phyloP scores from a whole-genome alignment of 2,888 invertebrate species.

The Meganola albula region DNA sequence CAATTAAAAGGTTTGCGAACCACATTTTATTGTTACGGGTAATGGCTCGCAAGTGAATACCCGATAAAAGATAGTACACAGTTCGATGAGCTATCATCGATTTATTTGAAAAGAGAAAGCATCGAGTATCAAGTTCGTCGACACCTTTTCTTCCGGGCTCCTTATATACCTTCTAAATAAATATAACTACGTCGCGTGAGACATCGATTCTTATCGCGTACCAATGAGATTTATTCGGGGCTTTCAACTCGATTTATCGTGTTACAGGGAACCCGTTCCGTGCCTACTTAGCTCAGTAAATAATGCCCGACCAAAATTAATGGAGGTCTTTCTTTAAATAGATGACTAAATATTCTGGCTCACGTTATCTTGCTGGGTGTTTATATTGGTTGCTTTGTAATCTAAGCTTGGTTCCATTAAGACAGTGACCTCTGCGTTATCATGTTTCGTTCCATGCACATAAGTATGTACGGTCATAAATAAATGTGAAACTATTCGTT shows the following conservation, averaged over 20 bases:
- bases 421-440: slow-evolving; percentile 36
- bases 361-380: slow-evolving; percentile 65
- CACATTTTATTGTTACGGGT: too few relatives aligned
- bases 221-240: slow-evolving; percentile 67
- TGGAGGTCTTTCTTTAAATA: slow-evolving; percentile 73
- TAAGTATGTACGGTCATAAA: too few relatives aligned
- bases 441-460: slow-evolving; percentile 15
- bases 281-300: slow-evolving; percentile 73
- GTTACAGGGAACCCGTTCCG: slow-evolving; percentile 70
- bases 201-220: slow-evolving; percentile 75
- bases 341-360: slow-evolving; percentile 70
- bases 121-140: slow-evolving; percentile 45
- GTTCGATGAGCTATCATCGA: too few relatives aligned
- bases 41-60: too few relatives aligned
- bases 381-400: slow-evolving; percentile 63
- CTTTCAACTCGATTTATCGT: slow-evolving; percentile 69
- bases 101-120: slow-evolving; percentile 46
- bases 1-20: too few relatives aligned
- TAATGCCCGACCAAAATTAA: slow-evolving; percentile 70
- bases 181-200: slow-evolving; percentile 72
- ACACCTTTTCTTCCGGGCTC: slow-evolving; percentile 59
- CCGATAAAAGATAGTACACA: too few relatives aligned
- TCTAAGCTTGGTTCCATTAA: slow-evolving; percentile 60
- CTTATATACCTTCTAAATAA: slow-evolving; percentile 49
- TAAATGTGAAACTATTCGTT: too few relatives aligned